A percentile compares a stretch with the other conserved stretches of the same genome.
Conservation (phyloP, 2,113 vertebrate species). For the Pachycephala philippinensis region DNA sequence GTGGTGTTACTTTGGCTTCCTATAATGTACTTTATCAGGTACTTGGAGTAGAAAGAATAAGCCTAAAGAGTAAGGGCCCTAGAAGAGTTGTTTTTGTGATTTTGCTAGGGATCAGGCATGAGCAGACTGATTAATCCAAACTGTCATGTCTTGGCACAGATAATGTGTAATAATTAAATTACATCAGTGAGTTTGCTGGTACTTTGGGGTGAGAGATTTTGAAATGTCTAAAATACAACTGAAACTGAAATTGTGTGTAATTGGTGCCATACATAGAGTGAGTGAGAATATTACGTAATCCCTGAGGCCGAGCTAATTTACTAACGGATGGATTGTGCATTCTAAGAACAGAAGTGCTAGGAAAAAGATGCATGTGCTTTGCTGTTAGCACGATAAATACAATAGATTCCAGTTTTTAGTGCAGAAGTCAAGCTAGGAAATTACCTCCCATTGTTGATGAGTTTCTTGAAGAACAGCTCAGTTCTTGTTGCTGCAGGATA, state of each 20-base stretch:
- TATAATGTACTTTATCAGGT: background rate
- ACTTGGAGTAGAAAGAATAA: background rate
- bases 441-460: background rate
- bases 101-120: background rate
- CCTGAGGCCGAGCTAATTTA: background rate
- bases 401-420: background rate
- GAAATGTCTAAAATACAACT: background rate
- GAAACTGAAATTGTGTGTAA: background rate
- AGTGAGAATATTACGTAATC: background rate
- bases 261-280: background rate
- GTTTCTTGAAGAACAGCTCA: background rate
- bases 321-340: background rate
- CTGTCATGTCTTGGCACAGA: background rate
- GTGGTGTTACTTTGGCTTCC: background rate
- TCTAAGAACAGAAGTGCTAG: background rate
- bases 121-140: background rate
- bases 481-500: background rate
- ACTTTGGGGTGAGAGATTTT: background rate
- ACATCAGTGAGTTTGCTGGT: background rate
- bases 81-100: background rate
- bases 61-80: background rate
- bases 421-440: background rate
- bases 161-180: background rate
- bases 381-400: background rate
- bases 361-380: background rate